A percentile compares a stretch with the other conserved stretches of the same genome.
Conservation (phyloP, 2,113 vertebrate species). For the Ailuropoda melanoleuca region DNA sequence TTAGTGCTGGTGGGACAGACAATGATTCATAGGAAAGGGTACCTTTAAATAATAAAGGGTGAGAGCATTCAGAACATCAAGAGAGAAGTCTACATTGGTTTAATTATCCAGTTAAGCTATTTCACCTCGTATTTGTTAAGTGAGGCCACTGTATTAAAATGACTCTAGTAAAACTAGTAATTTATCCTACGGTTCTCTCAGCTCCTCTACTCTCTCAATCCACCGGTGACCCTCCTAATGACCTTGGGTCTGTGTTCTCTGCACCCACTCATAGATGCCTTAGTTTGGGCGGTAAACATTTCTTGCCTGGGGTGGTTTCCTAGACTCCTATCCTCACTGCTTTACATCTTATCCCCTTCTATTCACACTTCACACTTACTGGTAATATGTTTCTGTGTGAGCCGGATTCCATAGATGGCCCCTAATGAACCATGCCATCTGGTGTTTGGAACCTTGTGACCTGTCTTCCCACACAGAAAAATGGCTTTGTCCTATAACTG, state of each 20-base stretch:
- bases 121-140: background rate
- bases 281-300: background rate
- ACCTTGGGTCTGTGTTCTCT: background rate
- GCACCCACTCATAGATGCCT: background rate
- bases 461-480: background rate
- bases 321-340: background rate
- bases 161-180: background rate
- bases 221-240: background rate
- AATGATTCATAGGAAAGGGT: background rate
- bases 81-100: background rate
- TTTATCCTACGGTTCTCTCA: background rate
- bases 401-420: background rate
- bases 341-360: background rate
- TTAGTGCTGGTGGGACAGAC: background rate
- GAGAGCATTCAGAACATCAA: background rate
- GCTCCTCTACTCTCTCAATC: background rate
- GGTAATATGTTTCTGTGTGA: background rate
- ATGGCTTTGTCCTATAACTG: background rate
- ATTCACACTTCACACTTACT: background rate
- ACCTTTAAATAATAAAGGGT: background rate
- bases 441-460: background rate
- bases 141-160: background rate
- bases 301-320: background rate
- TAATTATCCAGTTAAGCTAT: background rate
- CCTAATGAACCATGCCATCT: background rate